Evolutionary conservation across 2,888 invertebrate species (phyloP).

Genomic region (Leptogaster cylindrica): DNA sequence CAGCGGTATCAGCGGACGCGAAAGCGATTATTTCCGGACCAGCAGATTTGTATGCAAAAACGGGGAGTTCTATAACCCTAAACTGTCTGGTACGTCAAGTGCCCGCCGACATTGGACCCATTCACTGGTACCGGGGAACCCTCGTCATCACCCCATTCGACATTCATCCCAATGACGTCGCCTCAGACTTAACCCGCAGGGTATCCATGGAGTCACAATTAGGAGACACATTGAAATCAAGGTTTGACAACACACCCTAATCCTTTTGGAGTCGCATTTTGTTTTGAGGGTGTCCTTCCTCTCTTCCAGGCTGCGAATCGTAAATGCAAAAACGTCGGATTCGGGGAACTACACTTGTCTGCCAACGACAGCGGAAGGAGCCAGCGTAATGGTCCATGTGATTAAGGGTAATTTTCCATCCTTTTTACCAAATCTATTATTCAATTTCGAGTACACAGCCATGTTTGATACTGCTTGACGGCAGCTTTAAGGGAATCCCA

Average conservation of each 20-base stretch:
- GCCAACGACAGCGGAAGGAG: too few species aligned
- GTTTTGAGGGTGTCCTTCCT: background rate
- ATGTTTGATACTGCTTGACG: too few species aligned
- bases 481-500: too few species aligned
- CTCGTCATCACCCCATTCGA: conserved; percentile 58
- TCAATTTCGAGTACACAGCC: too few species aligned
- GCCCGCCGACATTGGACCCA: conserved; percentile 73
- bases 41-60: conserved; percentile 74
- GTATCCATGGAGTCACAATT: conserved; percentile 60
- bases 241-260: too few species aligned
- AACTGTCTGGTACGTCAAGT: conserved; percentile 75
- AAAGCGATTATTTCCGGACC: conserved; percentile 72
- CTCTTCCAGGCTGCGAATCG: conserved; percentile 69
- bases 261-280: too few species aligned
- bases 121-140: conserved; percentile 72
- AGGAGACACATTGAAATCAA: conserved; percentile 75
- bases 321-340: conserved; percentile 75
- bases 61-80: conserved; percentile 74
- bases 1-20: conserved; percentile 67
- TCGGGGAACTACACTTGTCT: too few species aligned
- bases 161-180: conserved; percentile 56
- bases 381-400: too few species aligned
- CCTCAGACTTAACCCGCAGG: conserved; percentile 55
- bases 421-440: too few species aligned
- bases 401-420: too few species aligned